These are phyloP conservation scores for Folsomia candida DNA, from an alignment of 2,888 invertebrate genomes.

Conservation along the genomic window DNA sequence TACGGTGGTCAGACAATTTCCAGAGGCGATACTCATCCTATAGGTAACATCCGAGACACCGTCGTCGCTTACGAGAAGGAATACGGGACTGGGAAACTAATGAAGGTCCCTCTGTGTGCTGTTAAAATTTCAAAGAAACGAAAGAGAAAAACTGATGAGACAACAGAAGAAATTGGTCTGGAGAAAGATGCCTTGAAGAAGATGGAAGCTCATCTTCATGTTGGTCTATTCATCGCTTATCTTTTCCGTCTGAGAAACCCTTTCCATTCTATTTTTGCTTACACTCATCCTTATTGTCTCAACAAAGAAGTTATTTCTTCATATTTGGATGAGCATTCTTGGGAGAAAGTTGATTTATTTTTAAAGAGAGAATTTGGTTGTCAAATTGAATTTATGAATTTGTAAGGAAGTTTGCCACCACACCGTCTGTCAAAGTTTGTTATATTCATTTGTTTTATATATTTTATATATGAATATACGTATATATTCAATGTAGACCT, in stretches of 20 bases:
- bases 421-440: too few relatives aligned
- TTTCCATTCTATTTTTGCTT: neutral
- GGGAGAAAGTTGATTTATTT: neutral
- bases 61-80: neutral
- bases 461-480: too few relatives aligned
- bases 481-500: too few relatives aligned
- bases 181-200: neutral
- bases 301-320: neutral
- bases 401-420: too few relatives aligned
- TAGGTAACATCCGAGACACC: neutral
- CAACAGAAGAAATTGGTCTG: neutral
- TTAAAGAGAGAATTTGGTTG: neutral
- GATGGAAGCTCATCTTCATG: neutral
- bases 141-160: neutral
- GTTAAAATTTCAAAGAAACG: neutral
- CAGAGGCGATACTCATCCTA: neutral
- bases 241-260: neutral
- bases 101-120: neutral
- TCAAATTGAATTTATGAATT: neutral
- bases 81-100: neutral
- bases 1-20: neutral
- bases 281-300: neutral
- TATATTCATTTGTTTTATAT: too few relatives aligned
- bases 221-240: neutral
- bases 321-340: neutral